Base-by-base conservation (phyloP, 2,113 vertebrate genomes). In the Arothron firmamentum region DNA sequence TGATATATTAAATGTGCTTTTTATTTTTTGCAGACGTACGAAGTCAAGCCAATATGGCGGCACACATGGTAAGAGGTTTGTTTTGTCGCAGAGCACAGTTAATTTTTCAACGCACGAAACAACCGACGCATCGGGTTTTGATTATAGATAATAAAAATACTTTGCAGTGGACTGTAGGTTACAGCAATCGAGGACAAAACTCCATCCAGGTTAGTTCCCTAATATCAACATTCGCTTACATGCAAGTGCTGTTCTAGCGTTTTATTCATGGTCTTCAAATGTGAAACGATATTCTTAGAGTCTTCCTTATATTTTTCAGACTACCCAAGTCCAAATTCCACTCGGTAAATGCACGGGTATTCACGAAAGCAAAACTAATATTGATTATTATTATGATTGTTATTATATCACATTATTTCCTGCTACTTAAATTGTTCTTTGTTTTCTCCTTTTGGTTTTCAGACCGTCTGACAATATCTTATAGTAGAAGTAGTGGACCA, bases 401-500 rank as follows among this genome's bases (percentile, higher is more conserved):
- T 17, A 13, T 0, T 47, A 28, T 18, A 45, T 3, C 16, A 45
- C 12, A 12, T 45, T 15, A 15, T 45, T 13, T 45, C 14, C 12
- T 45, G 25, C 6, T 28, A 38, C 34, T 38, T 38, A 10, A 18
- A 18, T 48, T 28, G 25, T 7, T 28, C 15, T 18, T 18, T 4
- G 4, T 65, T 2, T 18, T 66, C 1, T 67, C 34, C 7, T 58
- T 20, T 20, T 54, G 34, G 11, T 49, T 52, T 2, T 25, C 65
- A 99, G 97, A 88, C 12, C 92, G 94, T 25, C 83, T 99, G 62
- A 93, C 70, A 0, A 82, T 98, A 19, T 92, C 92, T 6, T 98
- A 96, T 65, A 89, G 92, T 80, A 90, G 93, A 55, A 98, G 97
- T 83, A 90, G 97, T 1, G 96, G 96, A 41, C 93, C 97, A 0